Conservation (phyloP, 2,888 invertebrate species). For the Ariolimax columbianus region DNA sequence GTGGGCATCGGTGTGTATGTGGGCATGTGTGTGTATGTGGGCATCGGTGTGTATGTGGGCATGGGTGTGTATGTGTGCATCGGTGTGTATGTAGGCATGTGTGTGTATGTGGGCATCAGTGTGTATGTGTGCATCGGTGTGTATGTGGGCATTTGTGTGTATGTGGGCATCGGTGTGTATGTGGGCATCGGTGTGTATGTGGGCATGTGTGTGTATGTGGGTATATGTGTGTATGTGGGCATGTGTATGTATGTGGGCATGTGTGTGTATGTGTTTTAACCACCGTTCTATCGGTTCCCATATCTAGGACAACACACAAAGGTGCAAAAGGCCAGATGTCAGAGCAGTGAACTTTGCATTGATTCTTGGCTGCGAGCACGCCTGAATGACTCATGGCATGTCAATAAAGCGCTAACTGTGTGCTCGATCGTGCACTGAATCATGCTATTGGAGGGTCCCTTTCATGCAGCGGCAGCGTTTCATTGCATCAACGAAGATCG, state of each 20-base stretch:
- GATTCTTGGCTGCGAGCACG: slow-evolving; percentile 23
- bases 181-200: neutral
- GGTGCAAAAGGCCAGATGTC: slow-evolving; percentile 39
- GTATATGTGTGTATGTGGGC: neutral
- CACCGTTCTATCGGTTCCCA: too few relatives aligned
- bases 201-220: too few relatives aligned
- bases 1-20: too few relatives aligned
- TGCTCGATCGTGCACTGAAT: slow-evolving; percentile 33
- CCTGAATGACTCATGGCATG: slow-evolving; percentile 33
- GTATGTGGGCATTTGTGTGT: neutral
- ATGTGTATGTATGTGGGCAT: neutral
- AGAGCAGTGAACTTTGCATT: slow-evolving; percentile 34
- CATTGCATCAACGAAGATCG: slow-evolving; percentile 34
- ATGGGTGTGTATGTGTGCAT: neutral
- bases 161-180: neutral
- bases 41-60: neutral
- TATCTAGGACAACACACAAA: slow-evolving; percentile 1
- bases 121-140: neutral
- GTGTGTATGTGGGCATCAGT: neutral
- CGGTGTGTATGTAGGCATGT: too few relatives aligned
- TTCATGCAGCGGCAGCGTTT: slow-evolving; percentile 15
- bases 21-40: neutral
- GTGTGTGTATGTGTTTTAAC: neutral
- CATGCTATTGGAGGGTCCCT: slow-evolving; percentile 15
- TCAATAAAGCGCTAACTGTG: slow-evolving; percentile 33